A percentile compares a stretch with the other conserved stretches of the same genome.
Conservation (phyloP, 2,888 invertebrate species). For the Standfussiana lucernea region DNA sequence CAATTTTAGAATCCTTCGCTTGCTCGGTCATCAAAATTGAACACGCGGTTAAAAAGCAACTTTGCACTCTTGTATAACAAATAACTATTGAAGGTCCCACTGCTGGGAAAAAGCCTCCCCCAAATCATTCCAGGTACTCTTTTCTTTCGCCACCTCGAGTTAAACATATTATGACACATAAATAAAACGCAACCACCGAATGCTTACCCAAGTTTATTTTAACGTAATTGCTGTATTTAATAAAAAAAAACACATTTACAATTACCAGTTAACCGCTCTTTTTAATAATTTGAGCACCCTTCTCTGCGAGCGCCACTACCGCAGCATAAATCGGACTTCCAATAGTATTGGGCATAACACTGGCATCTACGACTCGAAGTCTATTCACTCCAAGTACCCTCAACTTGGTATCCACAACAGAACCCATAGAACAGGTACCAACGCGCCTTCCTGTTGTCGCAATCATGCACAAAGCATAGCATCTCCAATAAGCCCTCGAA, state of each 20-base stretch:
- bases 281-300: slow-evolving; percentile 23
- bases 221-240: neutral
- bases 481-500: slow-evolving; percentile 27
- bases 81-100: no score
- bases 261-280: neutral
- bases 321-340: slow-evolving; percentile 11
- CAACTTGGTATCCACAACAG: slow-evolving; percentile 43
- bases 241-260: neutral
- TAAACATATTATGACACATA: neutral
- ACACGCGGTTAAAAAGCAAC: no score
- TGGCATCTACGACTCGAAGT: slow-evolving; percentile 35
- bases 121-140: neutral
- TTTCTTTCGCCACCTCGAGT: neutral
- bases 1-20: no score
- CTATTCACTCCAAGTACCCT: slow-evolving; percentile 31
- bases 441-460: neutral
- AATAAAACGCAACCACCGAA: neutral
- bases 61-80: no score
- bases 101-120: neutral
- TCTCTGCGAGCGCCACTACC: slow-evolving; percentile 35
- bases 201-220: neutral
- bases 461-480: slow-evolving; percentile 47
- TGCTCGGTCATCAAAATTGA: no score
- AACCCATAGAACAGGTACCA: slow-evolving; percentile 53
- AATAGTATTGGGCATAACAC: slow-evolving; percentile 32